These are phyloP conservation scores for Leuctra nigra DNA, from an alignment of 2,888 invertebrate genomes.

Conservation along the genomic window DNA sequence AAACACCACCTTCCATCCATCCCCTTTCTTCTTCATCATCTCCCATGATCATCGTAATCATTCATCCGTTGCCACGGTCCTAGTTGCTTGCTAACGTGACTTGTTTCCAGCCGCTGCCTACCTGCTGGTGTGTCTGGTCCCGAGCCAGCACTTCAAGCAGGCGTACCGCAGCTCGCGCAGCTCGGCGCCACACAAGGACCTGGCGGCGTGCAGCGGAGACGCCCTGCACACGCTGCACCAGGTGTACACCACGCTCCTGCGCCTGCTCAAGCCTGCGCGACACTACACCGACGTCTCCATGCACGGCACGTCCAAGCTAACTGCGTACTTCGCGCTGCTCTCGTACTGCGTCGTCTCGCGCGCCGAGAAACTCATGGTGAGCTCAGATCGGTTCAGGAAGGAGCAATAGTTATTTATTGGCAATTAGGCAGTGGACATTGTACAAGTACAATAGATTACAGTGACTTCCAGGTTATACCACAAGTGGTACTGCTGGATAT, in stretches of 20 bases:
- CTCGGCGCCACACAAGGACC: constrained; percentile 41
- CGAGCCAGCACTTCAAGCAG: constrained; percentile 83
- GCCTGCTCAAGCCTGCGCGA: constrained; percentile 73
- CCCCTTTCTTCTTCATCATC: too few relatives aligned
- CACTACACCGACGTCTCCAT: constrained; percentile 80
- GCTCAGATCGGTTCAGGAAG: too few relatives aligned
- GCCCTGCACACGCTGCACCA: constrained; percentile 53
- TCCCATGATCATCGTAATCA: too few relatives aligned
- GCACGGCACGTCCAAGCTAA: constrained; percentile 86
- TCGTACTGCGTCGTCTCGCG: constrained; percentile 87
- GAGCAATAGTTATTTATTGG: too few relatives aligned
- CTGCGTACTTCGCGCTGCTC: constrained; percentile 87
- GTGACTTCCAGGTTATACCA: too few relatives aligned
- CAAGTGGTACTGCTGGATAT: too few relatives aligned
- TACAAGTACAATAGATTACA: too few relatives aligned
- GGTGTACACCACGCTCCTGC: constrained; percentile 66
- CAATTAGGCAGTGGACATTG: too few relatives aligned
- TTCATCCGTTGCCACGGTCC: too few relatives aligned
- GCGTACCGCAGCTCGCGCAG: constrained; percentile 63
- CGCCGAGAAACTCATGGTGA: constrained; percentile 88
- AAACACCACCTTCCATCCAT: too few relatives aligned
- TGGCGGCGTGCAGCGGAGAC: constrained; percentile 47
- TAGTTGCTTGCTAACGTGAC: not conserved
- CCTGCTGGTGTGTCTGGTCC: constrained; percentile 82
- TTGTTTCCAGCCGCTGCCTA: constrained; percentile 69